Evolutionary conservation across 2,797 vertebrate species (phyloP).

Genomic region (Sebastes diaconus): DNA sequence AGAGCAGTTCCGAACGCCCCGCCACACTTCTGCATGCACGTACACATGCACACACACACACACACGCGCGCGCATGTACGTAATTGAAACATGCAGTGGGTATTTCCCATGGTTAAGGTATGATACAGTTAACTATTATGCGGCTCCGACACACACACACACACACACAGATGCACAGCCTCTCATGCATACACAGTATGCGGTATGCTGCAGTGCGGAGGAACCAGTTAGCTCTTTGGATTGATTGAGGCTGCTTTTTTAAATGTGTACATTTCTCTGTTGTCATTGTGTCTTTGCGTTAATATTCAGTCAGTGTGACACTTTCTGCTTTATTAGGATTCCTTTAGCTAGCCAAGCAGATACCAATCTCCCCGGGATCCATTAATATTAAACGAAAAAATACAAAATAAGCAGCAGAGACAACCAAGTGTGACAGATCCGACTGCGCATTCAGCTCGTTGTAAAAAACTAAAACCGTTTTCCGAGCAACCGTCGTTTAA

Average conservation of each 20-base stretch:
- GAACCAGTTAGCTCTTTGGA: slow-evolving; percentile 43
- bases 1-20: slow-evolving; percentile 80
- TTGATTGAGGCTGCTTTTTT: slow-evolving; percentile 28
- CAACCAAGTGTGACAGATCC: slow-evolving; percentile 16
- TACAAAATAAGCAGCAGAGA: slow-evolving; percentile 21
- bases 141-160: slow-evolving; percentile 42
- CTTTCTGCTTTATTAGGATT: slow-evolving; percentile 31
- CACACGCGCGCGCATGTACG: neutral
- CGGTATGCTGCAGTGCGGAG: slow-evolving; percentile 61
- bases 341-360: slow-evolving; percentile 10
- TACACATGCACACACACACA: slow-evolving; percentile 40
- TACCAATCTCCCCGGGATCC: slow-evolving; percentile 15
- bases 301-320: slow-evolving; percentile 20
- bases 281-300: slow-evolving; percentile 12
- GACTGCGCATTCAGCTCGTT: neutral
- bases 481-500: neutral
- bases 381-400: slow-evolving; percentile 36
- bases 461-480: slow-evolving; percentile 8
- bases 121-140: slow-evolving; percentile 64
- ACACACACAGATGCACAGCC: slow-evolving; percentile 47
- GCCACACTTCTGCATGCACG: slow-evolving; percentile 77
- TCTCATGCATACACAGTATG: slow-evolving; percentile 55
- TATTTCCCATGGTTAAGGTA: slow-evolving; percentile 67
- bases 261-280: slow-evolving; percentile 24
- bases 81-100: slow-evolving; percentile 62